Conservation (phyloP, 2,797 vertebrate genomes). For the Chaunax sp. region DNA sequence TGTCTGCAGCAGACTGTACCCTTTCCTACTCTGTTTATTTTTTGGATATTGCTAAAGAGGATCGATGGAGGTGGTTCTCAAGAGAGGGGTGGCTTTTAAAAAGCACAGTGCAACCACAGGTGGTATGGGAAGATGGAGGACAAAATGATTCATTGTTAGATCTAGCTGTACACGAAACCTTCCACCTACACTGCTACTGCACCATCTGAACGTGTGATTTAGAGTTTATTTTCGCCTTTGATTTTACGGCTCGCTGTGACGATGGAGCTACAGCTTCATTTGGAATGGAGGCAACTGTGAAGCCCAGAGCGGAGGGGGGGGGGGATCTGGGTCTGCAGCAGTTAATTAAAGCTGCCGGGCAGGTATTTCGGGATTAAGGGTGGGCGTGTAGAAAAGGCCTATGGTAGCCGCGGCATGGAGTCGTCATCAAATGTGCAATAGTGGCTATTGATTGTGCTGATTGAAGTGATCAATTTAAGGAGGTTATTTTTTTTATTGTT, state of each 20-base stretch:
- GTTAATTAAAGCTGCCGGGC: slow-evolving; percentile 67
- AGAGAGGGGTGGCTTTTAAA: slow-evolving; percentile 43
- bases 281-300: slow-evolving; percentile 43
- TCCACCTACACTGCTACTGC: slow-evolving; percentile 67
- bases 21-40: slow-evolving; percentile 26
- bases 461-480: no score
- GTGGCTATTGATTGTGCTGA: slow-evolving; percentile 30
- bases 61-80: slow-evolving; percentile 52
- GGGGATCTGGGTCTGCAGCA: slow-evolving; percentile 29
- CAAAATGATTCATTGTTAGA: slow-evolving; percentile 57
- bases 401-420: slow-evolving; percentile 32
- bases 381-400: slow-evolving; percentile 46
- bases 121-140: slow-evolving; percentile 56
- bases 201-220: slow-evolving; percentile 69
- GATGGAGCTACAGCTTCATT: slow-evolving; percentile 51
- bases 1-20: slow-evolving; percentile 7
- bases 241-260: slow-evolving; percentile 55
- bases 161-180: slow-evolving; percentile 58
- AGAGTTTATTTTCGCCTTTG: slow-evolving; percentile 66
- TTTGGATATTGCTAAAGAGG: slow-evolving; percentile 24
- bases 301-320: slow-evolving; percentile 3
- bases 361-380: slow-evolving; percentile 72
- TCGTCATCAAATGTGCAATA: slow-evolving; percentile 40
- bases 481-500: no score
- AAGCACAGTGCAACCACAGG: slow-evolving; percentile 51